Base-by-base conservation (phyloP, 2,113 vertebrate species). In the Phasianus colchicus region DNA sequence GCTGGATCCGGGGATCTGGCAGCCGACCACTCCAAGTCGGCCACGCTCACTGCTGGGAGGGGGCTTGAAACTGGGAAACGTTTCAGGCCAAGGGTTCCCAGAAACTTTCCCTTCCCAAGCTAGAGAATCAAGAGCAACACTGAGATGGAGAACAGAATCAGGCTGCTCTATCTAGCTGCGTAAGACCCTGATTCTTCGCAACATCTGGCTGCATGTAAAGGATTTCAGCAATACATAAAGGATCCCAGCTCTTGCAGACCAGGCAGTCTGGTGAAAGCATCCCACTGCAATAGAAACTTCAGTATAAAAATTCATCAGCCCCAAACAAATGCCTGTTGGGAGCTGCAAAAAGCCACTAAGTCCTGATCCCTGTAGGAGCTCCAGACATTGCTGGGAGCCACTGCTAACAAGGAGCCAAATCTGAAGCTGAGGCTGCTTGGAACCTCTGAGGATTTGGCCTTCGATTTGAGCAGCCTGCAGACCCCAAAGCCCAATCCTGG, bases 311-410 rank as follows among this genome's bases (percentile, higher is more conserved):
- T n/a, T 34, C 32, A 47, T 67, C 60, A 66, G 20, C 64, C 60
- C 52, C 74, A 72, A 81, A 71, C 5, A 57, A 77, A 60, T 24
- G 67, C 79, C 92, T 88, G 72, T 4, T 71, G 79, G 90, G 86
- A 83, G 34, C 0, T 88, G 61, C 80, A 86, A 74, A 92, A 60
- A 88, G 57, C 55, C 64, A 29, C 76, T n/a, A 52, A 77, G 65
- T 47, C 95, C 43, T 81, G 90, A 88, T 88, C 80, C 69, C 76
- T 60, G 42, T 9, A 90, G 90, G 83, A 90, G 29, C 32, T 71
- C 76, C 76, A 86, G 90, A 86, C 58, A 25, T 77, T 91, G 80
- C 90, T 94, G 88, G 90, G 91, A 96, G 80, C 76, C 83, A 81
- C 69, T 7, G 2, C 47, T 92, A 87, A 83, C 48, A 70, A 82